phyloP scores from a whole-genome alignment of 1,140 invertebrate genomes.

The Ylistrum balloti region DNA sequence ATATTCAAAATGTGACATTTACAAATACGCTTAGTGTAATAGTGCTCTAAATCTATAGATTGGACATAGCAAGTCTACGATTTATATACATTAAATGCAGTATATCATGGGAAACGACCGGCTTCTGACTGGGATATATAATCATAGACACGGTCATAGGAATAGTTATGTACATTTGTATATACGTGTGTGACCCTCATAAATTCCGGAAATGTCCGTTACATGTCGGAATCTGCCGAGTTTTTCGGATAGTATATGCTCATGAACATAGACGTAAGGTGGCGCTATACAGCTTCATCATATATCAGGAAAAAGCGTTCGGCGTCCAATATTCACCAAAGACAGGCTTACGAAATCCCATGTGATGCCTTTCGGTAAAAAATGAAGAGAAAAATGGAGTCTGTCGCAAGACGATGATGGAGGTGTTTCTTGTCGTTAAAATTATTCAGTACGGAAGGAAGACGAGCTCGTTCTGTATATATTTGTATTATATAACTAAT shows the following conservation, averaged over 20 bases:
- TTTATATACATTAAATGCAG: not conserved
- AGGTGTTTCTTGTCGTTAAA: not conserved
- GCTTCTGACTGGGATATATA: not conserved
- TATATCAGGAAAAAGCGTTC: not conserved
- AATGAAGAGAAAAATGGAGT: not conserved
- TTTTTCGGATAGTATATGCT: not conserved
- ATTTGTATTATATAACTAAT: not conserved
- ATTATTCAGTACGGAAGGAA: not conserved
- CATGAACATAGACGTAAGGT: not conserved
- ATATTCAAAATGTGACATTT: no score
- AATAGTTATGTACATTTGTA: not conserved
- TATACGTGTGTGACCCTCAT: slow-evolving; percentile 5
- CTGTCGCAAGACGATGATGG: not conserved
- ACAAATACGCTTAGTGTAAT: no score
- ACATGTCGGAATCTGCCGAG: not conserved
- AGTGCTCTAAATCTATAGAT: no score
- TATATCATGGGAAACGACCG: not conserved
- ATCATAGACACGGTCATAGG: not conserved
- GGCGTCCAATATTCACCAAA: not conserved
- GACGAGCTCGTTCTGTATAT: not conserved
- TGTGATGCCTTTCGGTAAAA: not conserved
- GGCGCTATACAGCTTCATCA: not conserved
- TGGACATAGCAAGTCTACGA: not conserved
- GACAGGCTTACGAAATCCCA: not conserved
- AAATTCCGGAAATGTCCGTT: slow-evolving; percentile 32